A percentile compares a stretch with the other conserved stretches of the same genome.
Conservation (phyloP, 2,113 vertebrate genomes). For the Struthidea cinerea region DNA sequence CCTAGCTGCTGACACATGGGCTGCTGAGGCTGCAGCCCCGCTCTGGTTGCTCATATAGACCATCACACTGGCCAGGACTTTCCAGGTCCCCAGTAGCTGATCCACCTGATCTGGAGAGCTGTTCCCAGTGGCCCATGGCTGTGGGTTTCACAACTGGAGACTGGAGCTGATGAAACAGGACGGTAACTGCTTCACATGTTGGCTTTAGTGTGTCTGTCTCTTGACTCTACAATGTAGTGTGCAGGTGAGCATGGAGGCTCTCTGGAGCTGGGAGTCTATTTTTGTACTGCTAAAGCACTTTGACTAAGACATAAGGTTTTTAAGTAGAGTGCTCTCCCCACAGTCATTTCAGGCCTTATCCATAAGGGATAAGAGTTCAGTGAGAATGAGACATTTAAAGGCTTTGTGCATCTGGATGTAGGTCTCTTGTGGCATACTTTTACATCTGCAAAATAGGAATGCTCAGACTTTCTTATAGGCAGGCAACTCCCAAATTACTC, state of each 20-base stretch:
- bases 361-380: neutral
- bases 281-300: neutral
- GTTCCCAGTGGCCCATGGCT: neutral
- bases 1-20: accelerated
- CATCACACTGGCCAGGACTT: neutral
- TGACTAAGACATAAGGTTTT: neutral
- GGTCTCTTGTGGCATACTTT: neutral
- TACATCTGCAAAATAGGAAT: neutral
- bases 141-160: neutral
- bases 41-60: neutral
- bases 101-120: neutral
- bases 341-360: neutral
- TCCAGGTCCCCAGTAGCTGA: neutral
- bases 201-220: neutral
- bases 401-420: neutral
- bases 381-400: neutral
- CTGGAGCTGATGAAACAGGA: neutral
- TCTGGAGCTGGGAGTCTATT: neutral
- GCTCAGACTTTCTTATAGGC: neutral
- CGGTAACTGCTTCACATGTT: accelerated
- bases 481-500: neutral
- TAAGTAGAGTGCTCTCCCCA: neutral
- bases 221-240: neutral
- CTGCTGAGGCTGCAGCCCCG: neutral
- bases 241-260: neutral